Percentiles rank a stretch among this genome's conserved stretches.
These are phyloP conservation scores for Plectropomus leopardus DNA, from an alignment of 2,113 vertebrate genomes.

Conservation along the genomic window DNA sequence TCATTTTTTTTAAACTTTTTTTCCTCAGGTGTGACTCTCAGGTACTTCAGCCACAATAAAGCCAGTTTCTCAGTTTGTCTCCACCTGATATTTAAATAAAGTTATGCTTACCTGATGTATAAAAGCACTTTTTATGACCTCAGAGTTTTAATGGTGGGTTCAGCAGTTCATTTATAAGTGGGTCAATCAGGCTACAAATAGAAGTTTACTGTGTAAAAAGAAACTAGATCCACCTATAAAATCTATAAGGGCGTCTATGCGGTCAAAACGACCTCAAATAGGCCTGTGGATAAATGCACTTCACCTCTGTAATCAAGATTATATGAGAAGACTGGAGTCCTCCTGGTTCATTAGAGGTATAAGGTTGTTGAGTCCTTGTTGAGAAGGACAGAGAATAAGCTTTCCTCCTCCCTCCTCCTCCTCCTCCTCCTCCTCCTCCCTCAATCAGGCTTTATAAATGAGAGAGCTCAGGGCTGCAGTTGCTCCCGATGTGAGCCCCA, in stretches of 20 bases:
- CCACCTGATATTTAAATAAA: not conserved
- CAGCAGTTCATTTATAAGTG: conserved; percentile 12
- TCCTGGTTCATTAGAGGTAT: conserved; percentile 39
- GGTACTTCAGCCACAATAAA: too few relatives aligned
- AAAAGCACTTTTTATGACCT: conserved; percentile 6
- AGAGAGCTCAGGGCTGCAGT: conserved; percentile 37
- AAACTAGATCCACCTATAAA: conserved; percentile 19
- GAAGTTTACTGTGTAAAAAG: conserved; percentile 17
- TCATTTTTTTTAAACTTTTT: too few relatives aligned
- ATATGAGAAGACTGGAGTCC: conserved; percentile 13
- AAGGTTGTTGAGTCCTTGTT: conserved; percentile 40
- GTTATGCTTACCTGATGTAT: not conserved
- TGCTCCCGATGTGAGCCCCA: conserved; percentile 22
- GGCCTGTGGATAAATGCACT: not conserved
- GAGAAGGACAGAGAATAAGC: conserved; percentile 58
- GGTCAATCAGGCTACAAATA: conserved; percentile 35
- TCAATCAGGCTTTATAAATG: conserved; percentile 62
- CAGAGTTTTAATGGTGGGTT: conserved; percentile 17
- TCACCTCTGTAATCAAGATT: conserved; percentile 5
- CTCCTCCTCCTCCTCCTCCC: conserved; percentile 37
- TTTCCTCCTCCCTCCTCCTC: conserved; percentile 38
- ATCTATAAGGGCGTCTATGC: not conserved
- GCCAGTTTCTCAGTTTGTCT: not conserved
- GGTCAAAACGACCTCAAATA: too few relatives aligned
- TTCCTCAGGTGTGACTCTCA: too few relatives aligned